Percentiles rank a stretch among this genome's conserved stretches.
Evolutionary conservation across 2,888 invertebrate genomes (phyloP).

Genomic region (Drosophila percnosoma): DNA sequence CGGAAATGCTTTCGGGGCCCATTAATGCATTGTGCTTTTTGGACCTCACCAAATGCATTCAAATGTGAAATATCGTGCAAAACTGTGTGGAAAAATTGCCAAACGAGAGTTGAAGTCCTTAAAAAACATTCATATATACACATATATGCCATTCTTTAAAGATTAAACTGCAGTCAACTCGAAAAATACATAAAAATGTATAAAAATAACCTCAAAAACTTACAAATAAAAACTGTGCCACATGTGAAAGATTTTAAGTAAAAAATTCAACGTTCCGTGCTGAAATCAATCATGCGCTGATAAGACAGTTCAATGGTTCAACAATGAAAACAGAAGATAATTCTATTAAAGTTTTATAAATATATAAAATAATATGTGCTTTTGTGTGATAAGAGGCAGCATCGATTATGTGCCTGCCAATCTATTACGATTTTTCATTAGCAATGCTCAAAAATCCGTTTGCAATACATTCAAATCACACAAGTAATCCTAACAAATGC

Average conservation of each 20-base stretch:
- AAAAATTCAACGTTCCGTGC: constrained; percentile 27
- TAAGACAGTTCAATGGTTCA: constrained; percentile 60
- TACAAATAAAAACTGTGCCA: constrained; percentile 24
- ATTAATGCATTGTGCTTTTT: constrained; percentile 45
- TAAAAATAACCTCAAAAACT: constrained; percentile 42
- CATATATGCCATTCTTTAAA: neutral
- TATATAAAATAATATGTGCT: constrained; percentile 25
- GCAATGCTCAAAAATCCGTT: constrained; percentile 10
- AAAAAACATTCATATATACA: neutral
- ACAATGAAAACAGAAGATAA: constrained; percentile 23
- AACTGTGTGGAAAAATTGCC: constrained; percentile 37
- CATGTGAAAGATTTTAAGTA: constrained; percentile 31
- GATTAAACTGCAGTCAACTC: neutral
- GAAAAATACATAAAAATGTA: constrained; percentile 6
- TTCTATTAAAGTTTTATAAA: constrained; percentile 31
- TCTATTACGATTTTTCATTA: constrained; percentile 3
- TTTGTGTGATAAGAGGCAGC: constrained; percentile 36
- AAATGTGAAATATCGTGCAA: constrained; percentile 39
- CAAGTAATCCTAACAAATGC: constrained; percentile 4
- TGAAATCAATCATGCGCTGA: constrained; percentile 31
- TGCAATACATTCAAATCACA: constrained; percentile 3
- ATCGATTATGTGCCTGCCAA: constrained; percentile 8
- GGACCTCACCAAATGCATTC: constrained; percentile 29
- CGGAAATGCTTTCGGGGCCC: constrained; percentile 63
- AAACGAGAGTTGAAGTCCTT: constrained; percentile 12